Conservation (phyloP, 1,140 invertebrate species). For the Bombyx mori region DNA sequence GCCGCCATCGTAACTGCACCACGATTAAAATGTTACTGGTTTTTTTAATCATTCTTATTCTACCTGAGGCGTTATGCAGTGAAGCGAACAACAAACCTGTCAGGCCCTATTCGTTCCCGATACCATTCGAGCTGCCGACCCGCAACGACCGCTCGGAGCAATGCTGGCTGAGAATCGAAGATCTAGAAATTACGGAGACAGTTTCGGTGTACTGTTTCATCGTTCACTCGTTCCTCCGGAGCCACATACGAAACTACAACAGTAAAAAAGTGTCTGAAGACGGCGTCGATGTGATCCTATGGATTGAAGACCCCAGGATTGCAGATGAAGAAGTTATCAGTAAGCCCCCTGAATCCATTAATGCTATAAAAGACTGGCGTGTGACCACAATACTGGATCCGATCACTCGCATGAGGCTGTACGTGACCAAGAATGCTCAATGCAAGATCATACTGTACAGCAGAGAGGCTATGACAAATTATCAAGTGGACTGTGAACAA, state of each 20-base stretch:
- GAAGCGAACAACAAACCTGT: conserved; percentile 19
- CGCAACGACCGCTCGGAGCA: conserved; percentile 56
- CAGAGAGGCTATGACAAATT: conserved; percentile 51
- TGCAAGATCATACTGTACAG: conserved; percentile 56
- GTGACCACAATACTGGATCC: conserved; percentile 48
- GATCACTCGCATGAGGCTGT: conserved; percentile 38
- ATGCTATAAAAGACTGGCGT: conserved; percentile 43
- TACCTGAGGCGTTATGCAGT: conserved; percentile 20
- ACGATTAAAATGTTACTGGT: conserved; percentile 62
- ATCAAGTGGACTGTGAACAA: conserved; percentile 45
- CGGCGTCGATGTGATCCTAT: conserved; percentile 43
- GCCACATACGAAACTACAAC: conserved; percentile 52
- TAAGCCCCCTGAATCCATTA: conserved; percentile 14
- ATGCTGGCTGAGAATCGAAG: conserved; percentile 57
- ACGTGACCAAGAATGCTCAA: conserved; percentile 40
- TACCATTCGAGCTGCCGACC: conserved; percentile 51
- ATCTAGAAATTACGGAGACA: conserved; percentile 45
- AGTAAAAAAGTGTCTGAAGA: conserved; percentile 49
- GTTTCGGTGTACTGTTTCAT: conserved; percentile 41
- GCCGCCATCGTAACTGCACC: conserved; percentile 34
- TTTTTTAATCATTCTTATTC: conserved; percentile 25
- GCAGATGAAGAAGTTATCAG: conserved; percentile 12
- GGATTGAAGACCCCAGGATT: conserved; percentile 35
- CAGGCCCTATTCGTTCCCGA: conserved; percentile 39
- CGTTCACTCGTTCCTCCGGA: conserved; percentile 38